Conservation (phyloP, 1,140 invertebrate species). For the Drosophila ambigua region DNA sequence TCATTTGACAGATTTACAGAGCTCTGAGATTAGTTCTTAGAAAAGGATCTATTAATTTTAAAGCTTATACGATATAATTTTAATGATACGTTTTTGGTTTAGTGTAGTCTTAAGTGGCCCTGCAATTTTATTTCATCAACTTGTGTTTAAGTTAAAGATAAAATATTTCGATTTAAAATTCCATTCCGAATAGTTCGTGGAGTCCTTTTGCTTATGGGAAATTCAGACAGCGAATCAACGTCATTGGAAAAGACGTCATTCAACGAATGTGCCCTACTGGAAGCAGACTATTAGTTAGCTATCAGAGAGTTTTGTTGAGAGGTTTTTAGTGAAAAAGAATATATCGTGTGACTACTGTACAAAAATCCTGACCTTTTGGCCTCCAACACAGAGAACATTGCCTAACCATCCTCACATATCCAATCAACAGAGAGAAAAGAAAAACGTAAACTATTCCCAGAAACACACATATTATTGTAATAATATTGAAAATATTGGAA, state of each 20-base stretch:
- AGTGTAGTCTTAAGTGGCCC: conserved; percentile 33
- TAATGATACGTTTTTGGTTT: conserved; percentile 10
- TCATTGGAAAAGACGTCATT: no score
- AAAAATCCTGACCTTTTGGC: conserved; percentile 28
- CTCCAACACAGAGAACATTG: conserved; percentile 38
- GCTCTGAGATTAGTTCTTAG: conserved; percentile 4
- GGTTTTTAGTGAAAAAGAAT: background rate
- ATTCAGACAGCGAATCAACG: no score
- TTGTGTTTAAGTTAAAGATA: conserved; percentile 22
- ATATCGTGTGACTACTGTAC: conserved; percentile 32
- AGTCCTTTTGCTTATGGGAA: no score
- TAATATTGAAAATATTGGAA: conserved; percentile 22
- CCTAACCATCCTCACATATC: conserved; percentile 60
- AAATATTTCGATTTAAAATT: conserved; percentile 2
- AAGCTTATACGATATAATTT: conserved; percentile 14
- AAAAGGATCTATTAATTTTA: conserved; percentile 15
- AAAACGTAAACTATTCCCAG: conserved; percentile 58
- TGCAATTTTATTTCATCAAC: conserved; percentile 24
- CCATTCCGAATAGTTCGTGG: conserved; percentile 6
- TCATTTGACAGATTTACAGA: conserved; percentile 24
- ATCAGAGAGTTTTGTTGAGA: conserved; percentile 8
- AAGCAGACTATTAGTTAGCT: no score
- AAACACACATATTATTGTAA: conserved; percentile 54
- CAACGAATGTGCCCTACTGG: no score
- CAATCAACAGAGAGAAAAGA: conserved; percentile 34